Conservation (phyloP, 2,113 vertebrate species). For the Zosterops japonicus region DNA sequence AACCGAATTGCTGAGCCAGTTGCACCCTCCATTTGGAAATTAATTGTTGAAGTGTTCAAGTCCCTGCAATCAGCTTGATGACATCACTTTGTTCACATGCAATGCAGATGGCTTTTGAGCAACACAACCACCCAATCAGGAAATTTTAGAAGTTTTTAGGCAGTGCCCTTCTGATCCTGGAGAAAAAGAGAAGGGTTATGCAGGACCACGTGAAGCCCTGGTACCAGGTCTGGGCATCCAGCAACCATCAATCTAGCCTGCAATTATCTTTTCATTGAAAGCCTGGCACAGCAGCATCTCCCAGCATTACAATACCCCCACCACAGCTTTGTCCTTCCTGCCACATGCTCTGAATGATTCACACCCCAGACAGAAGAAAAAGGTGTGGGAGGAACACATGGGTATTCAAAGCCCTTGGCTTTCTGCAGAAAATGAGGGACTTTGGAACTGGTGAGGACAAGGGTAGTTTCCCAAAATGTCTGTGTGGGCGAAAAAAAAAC, state of each 20-base stretch:
- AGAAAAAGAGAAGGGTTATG: not conserved
- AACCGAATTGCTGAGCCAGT: not conserved
- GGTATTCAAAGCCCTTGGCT: not conserved
- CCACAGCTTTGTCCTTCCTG: slow-evolving; percentile 25
- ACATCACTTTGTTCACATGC: not conserved
- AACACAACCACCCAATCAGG: not conserved
- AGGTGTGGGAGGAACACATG: not conserved
- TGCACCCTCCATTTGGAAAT: not conserved
- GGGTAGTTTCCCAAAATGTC: not conserved
- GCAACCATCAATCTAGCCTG: not conserved
- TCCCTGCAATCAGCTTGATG: slow-evolving; percentile 2
- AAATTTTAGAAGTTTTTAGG: not conserved
- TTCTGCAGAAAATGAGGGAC: not conserved
- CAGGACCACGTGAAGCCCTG: not conserved
- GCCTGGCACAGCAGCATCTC: not conserved
- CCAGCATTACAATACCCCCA: not conserved
- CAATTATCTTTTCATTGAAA: slow-evolving; percentile 3
- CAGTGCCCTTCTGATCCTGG: not conserved
- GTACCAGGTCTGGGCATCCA: slow-evolving; percentile 4
- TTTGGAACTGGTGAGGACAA: not conserved
- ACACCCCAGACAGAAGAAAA: slow-evolving; percentile 6
- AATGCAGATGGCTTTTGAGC: not conserved
- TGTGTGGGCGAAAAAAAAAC: not conserved
- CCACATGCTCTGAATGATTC: not conserved
- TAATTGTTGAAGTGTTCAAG: not conserved